phyloP scores from a whole-genome alignment of 2,113 vertebrate species.

The Cygnus atratus region DNA sequence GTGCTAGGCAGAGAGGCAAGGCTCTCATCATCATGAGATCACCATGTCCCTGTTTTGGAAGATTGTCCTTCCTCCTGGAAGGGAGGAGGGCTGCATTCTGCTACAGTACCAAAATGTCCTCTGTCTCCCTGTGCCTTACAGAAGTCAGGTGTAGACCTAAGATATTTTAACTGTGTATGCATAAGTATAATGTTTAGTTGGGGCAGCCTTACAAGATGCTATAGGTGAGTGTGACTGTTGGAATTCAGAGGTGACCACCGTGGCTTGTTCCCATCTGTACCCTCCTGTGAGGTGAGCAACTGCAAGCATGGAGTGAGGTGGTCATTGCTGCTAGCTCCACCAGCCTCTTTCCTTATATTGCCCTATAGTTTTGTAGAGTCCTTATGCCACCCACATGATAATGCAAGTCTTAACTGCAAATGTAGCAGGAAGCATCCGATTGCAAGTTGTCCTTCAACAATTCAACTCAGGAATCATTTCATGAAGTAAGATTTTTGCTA shows the following conservation, averaged over 20 bases:
- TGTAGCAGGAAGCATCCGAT: not conserved
- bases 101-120: rapidly evolving
- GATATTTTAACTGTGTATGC: not conserved
- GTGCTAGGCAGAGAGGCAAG: not conserved
- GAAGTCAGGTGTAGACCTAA: not conserved
- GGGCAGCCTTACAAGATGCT: not conserved
- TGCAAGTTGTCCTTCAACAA: not conserved
- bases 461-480: not conserved
- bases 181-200: not conserved
- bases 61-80: not conserved
- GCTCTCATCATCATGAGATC: too few relatives aligned
- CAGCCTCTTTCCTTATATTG: not conserved
- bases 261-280: not conserved
- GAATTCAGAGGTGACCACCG: not conserved
- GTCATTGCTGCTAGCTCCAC: not conserved
- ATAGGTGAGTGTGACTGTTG: not conserved
- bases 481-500: not conserved
- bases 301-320: not conserved
- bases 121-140: not conserved
- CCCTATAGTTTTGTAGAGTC: not conserved
- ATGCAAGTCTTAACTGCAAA: not conserved
- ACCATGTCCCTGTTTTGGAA: not conserved
- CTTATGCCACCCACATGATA: not conserved
- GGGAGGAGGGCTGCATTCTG: not conserved
- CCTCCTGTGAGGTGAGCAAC: rapidly evolving